phyloP scores from a whole-genome alignment of 2,797 vertebrate genomes.

The Peromyscus aztecus region DNA sequence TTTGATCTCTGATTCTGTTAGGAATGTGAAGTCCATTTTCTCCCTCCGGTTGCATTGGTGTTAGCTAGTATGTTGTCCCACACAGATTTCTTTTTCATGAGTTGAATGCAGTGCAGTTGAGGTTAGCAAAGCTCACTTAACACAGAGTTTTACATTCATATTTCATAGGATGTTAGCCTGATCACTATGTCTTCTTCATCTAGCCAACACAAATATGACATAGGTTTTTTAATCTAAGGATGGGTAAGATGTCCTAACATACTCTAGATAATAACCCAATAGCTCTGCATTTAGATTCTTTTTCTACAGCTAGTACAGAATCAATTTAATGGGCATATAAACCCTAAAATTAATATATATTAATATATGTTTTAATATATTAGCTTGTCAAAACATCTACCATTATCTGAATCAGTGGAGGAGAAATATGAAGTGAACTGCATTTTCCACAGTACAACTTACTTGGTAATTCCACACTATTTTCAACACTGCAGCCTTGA shows the following conservation, averaged over 20 bases:
- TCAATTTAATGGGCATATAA: conserved; percentile 16
- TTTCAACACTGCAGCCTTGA: neutral
- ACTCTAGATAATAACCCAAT: neutral
- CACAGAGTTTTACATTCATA: neutral
- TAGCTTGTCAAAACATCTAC: neutral
- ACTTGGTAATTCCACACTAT: neutral
- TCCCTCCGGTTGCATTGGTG: conserved; percentile 57
- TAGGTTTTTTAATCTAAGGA: neutral
- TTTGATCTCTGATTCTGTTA: conserved; percentile 79
- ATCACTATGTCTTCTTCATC: conserved; percentile 47
- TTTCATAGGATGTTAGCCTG: neutral
- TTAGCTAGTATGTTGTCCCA: conserved; percentile 57
- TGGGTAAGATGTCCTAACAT: neutral
- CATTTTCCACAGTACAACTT: neutral
- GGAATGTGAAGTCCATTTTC: conserved; percentile 70
- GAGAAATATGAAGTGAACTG: neutral
- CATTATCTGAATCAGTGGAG: neutral
- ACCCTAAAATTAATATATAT: neutral
- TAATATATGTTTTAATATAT: neutral
- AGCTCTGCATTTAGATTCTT: neutral
- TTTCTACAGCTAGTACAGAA: conserved; percentile 43
- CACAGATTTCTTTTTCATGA: conserved; percentile 60
- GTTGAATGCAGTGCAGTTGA: neutral
- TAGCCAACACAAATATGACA: neutral
- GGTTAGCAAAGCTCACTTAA: conserved; percentile 10